These are phyloP conservation scores for Empidonax traillii DNA, from an alignment of 2,113 vertebrate species.

Conservation along the genomic window DNA sequence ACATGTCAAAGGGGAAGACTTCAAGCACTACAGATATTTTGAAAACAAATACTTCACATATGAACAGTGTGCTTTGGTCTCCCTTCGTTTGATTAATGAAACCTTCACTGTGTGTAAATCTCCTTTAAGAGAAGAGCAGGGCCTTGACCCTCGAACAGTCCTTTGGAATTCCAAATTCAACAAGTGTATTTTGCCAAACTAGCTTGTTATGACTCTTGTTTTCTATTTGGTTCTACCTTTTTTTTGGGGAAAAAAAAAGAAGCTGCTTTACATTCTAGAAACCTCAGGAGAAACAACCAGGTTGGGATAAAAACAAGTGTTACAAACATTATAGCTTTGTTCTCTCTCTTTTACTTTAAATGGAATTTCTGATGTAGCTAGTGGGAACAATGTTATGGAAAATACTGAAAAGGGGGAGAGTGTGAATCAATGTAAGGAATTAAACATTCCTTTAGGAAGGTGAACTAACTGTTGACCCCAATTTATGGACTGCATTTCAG, in stretches of 20 bases:
- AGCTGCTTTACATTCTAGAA: not conserved
- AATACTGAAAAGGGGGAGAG: not conserved
- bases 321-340: not conserved
- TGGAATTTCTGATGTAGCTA: not conserved
- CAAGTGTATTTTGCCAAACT: not conserved
- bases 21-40: not conserved
- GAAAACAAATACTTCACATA: not conserved
- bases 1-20: not conserved
- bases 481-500: not conserved
- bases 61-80: not conserved
- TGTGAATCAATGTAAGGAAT: not conserved
- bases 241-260: fast-evolving
- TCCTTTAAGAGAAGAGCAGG: not conserved
- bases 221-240: not conserved
- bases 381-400: not conserved
- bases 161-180: not conserved
- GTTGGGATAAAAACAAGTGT: not conserved
- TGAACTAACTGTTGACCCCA: not conserved
- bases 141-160: not conserved
- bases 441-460: not conserved
- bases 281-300: not conserved
- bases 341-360: not conserved
- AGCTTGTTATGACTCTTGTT: not conserved
- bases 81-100: not conserved
- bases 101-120: not conserved